phyloP scores from a whole-genome alignment of 1,140 invertebrate species.

The Drosophila triauraria region DNA sequence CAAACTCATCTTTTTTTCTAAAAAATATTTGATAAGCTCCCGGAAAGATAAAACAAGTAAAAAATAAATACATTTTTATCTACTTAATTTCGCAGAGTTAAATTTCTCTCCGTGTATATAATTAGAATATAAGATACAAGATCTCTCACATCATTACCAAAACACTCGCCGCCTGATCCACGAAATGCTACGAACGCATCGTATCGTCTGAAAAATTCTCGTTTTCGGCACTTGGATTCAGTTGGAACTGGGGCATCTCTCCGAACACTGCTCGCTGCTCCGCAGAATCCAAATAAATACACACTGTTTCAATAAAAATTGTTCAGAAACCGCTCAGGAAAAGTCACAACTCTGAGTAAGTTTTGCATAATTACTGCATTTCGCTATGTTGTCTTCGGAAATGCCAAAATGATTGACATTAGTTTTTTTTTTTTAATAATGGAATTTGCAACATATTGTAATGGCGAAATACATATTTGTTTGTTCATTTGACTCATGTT shows the following conservation, averaged over 20 bases:
- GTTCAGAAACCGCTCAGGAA: not conserved
- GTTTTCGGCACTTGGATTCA: slow-evolving; percentile 60
- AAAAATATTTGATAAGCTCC: not conserved
- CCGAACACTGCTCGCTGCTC: slow-evolving; percentile 32
- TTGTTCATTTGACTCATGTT: not conserved
- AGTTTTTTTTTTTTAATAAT: slow-evolving; percentile 4
- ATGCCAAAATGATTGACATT: slow-evolving; percentile 68
- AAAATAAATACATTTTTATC: too few relatives aligned
- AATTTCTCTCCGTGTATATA: slow-evolving; percentile 2
- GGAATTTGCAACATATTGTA: too few relatives aligned
- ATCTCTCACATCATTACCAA: slow-evolving; percentile 32
- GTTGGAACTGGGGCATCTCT: slow-evolving; percentile 64
- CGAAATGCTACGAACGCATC: slow-evolving; percentile 33
- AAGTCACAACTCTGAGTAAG: slow-evolving; percentile 46
- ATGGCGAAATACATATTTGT: not conserved
- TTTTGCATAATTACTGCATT: slow-evolving; percentile 64
- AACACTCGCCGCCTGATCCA: slow-evolving; percentile 57
- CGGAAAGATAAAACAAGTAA: too few relatives aligned
- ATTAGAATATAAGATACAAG: slow-evolving; percentile 8
- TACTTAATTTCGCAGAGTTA: rapidly evolving
- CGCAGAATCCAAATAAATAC: slow-evolving; percentile 4
- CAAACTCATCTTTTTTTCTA: too few relatives aligned
- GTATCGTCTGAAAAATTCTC: slow-evolving; percentile 73
- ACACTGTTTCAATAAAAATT: slow-evolving; percentile 4
- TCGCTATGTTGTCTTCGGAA: slow-evolving; percentile 18